phyloP scores from a whole-genome alignment of 2,797 vertebrate genomes.

The Octomys mimax region DNA sequence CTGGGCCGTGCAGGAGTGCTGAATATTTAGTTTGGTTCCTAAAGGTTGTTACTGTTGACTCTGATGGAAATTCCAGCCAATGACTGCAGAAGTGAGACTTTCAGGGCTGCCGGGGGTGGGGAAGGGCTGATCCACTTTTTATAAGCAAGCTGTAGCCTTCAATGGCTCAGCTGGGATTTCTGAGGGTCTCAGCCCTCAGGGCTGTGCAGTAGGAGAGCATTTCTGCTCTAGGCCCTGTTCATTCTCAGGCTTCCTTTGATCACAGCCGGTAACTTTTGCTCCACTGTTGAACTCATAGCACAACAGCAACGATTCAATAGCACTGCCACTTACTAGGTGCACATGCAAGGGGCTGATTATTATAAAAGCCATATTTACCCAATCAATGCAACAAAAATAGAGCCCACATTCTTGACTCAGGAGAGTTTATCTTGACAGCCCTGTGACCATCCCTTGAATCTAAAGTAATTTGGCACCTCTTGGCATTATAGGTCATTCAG shows the following conservation, averaged over 20 bases:
- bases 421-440: background rate
- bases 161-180: background rate
- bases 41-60: conserved; percentile 10
- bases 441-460: background rate
- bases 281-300: background rate
- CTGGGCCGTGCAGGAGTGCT: background rate
- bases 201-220: background rate
- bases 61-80: background rate
- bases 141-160: background rate
- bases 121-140: too few species aligned
- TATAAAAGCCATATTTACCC: background rate
- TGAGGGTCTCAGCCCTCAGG: background rate
- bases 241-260: background rate
- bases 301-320: background rate
- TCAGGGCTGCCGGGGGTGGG: background rate
- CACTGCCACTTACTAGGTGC: background rate
- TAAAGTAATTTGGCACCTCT: background rate
- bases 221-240: background rate
- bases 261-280: background rate
- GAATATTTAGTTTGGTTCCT: conserved; percentile 12
- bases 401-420: background rate
- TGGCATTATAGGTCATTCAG: background rate
- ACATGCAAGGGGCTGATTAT: background rate
- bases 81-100: background rate
- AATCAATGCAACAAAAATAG: background rate